Evolutionary conservation across 2,113 vertebrate genomes (phyloP), one percentile per base, ranked within the genome.

Genomic region (Sakesphorus luctuosus): DNA sequence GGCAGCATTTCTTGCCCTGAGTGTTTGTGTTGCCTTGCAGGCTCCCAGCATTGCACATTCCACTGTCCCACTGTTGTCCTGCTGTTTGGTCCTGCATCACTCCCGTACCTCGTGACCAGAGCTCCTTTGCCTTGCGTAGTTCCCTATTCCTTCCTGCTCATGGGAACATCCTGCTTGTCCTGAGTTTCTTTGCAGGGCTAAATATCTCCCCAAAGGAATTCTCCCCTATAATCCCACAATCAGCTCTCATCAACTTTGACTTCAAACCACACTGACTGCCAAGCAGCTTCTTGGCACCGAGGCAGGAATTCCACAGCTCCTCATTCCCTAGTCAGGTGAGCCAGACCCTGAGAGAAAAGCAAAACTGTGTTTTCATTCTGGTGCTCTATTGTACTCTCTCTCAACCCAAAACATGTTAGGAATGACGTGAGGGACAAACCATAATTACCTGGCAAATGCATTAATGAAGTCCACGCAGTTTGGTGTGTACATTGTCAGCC

Each of bases 121-220:
- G 98, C n/a, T 95, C 53, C 6, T 98, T 96, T 18, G 98, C 98
- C 92, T 98, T 99, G 98, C 95, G 97, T 73, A 98, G 98, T 25
- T 98, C 98, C 21, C 98, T 98, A 7, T 98, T 98, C 95, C 97
- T 99, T 94, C 98, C 98, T 23, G 76, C 96, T 55, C 97, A 98
- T 11, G 94, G 98, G 79, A 98, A 98, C 21, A 96, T 98, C 40
- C 98, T 99, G 96, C 84, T 98, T 68, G 61, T 97, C 62, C 95
- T 97, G 26, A 97, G 96, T 44, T 99, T 98, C 79, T 81, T 97
- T 43, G 98, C 97, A 46, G 97, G 97, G n/a, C 96, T 98, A 33
- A 97, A 97, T 13, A 69, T 98, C n/a, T 97, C 97, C 50, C 97
- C 97, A 67, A 93, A 97, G 28, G 98, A 98, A 94, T 93, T 98